Percentiles rank a stretch among this genome's conserved stretches.
Conservation (phyloP, 2,113 vertebrate species). For the Microtus richardsoni region DNA sequence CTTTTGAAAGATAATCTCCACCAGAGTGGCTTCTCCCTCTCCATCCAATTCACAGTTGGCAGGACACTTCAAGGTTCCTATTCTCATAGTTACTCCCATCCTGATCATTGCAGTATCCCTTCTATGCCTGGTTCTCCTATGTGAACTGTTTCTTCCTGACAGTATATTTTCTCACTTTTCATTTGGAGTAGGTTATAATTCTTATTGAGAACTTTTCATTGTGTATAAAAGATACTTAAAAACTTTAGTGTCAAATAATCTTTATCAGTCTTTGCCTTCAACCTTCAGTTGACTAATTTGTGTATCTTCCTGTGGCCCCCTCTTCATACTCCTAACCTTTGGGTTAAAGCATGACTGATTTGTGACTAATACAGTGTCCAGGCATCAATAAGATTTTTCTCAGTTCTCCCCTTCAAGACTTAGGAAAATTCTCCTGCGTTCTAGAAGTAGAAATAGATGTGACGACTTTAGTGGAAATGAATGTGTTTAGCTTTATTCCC, state of each 20-base stretch:
- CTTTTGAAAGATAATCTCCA: neutral
- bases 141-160: neutral
- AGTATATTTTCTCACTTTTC: neutral
- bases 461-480: neutral
- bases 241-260: neutral
- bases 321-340: neutral
- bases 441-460: neutral
- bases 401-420: neutral
- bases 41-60: neutral
- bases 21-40: neutral
- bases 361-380: neutral
- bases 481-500: neutral
- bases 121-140: neutral
- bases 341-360: too few relatives aligned
- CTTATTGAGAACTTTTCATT: neutral
- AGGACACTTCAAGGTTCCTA: too few relatives aligned
- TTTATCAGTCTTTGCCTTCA: neutral
- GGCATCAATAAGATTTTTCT: neutral
- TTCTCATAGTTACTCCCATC: neutral
- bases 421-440: neutral
- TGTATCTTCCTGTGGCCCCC: neutral
- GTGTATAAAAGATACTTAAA: neutral
- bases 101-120: neutral
- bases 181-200: neutral
- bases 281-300: neutral